A percentile compares a stretch with the other conserved stretches of the same genome.
phyloP scores from a whole-genome alignment of 92 coral and sea anemone genomes.

The Ricordea florida region DNA sequence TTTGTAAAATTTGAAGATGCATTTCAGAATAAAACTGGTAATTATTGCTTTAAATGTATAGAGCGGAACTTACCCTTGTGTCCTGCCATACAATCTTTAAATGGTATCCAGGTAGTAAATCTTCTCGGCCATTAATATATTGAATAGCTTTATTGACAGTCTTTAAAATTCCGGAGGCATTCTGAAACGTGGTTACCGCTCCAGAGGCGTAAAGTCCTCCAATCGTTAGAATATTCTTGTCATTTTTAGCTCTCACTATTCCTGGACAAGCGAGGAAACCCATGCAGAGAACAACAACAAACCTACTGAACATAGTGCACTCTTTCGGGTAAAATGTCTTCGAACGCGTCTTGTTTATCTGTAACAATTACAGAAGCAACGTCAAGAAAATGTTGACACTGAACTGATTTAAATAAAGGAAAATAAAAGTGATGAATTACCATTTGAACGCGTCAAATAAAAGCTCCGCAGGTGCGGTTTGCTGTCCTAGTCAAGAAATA shows the following conservation, averaged over 20 bases:
- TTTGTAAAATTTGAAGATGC: too few relatives aligned
- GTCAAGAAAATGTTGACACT: too few relatives aligned
- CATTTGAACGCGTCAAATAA: too few relatives aligned
- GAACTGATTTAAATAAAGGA: too few relatives aligned
- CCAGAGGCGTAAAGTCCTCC: constrained; percentile 69
- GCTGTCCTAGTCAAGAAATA: too few relatives aligned
- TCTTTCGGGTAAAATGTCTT: too few relatives aligned
- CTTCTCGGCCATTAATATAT: constrained; percentile 26
- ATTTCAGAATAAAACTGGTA: too few relatives aligned
- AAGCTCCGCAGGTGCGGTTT: too few relatives aligned
- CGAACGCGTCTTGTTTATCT: too few relatives aligned
- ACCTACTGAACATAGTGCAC: not conserved
- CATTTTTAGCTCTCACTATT: not conserved
- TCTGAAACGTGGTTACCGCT: constrained; percentile 54
- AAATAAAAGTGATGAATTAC: too few relatives aligned
- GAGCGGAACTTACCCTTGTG: constrained; percentile 37
- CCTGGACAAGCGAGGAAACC: not conserved
- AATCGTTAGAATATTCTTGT: constrained; percentile 12
- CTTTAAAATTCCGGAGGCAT: constrained; percentile 51
- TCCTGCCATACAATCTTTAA: constrained; percentile 48
- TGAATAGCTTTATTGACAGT: constrained; percentile 38
- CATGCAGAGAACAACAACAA: not conserved
- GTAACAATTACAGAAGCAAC: too few relatives aligned
- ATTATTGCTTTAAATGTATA: too few relatives aligned
- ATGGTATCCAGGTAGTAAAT: constrained; percentile 40